Conservation (phyloP, 2,113 vertebrate species). For the Sylvietta virens region DNA sequence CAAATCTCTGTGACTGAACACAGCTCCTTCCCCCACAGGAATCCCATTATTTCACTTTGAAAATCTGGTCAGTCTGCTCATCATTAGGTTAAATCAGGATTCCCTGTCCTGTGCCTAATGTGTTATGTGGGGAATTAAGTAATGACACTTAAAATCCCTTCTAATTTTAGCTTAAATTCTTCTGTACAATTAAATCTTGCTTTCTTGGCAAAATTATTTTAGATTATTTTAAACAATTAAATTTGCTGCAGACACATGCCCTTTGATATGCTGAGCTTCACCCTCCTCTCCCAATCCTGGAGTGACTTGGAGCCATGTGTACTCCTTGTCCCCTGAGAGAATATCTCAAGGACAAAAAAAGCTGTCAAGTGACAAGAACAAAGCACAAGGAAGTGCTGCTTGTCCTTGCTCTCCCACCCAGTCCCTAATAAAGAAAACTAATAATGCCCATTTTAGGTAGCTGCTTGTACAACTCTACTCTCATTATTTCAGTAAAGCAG, state of each 20-base stretch:
- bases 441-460: conserved; percentile 33
- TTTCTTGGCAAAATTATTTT: conserved; percentile 14
- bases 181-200: conserved; percentile 2
- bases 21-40: background rate
- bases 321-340: background rate
- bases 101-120: conserved; percentile 7
- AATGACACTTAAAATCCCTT: conserved; percentile 23
- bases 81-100: conserved; percentile 40
- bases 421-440: conserved; percentile 6
- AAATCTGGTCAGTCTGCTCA: conserved; percentile 36
- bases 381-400: background rate
- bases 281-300: background rate
- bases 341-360: conserved; percentile 41
- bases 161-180: conserved; percentile 37
- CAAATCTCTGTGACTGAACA: background rate
- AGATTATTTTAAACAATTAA: conserved; percentile 36
- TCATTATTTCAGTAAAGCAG: conserved; percentile 41
- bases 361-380: conserved; percentile 6
- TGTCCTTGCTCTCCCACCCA: background rate
- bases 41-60: conserved; percentile 16
- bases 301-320: background rate
- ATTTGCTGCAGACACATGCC: background rate
- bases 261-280: background rate
- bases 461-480: background rate
- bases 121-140: conserved; percentile 12